Evolutionary conservation across 2,888 invertebrate species (phyloP).

Genomic region (Caenorhabditis angaria): DNA sequence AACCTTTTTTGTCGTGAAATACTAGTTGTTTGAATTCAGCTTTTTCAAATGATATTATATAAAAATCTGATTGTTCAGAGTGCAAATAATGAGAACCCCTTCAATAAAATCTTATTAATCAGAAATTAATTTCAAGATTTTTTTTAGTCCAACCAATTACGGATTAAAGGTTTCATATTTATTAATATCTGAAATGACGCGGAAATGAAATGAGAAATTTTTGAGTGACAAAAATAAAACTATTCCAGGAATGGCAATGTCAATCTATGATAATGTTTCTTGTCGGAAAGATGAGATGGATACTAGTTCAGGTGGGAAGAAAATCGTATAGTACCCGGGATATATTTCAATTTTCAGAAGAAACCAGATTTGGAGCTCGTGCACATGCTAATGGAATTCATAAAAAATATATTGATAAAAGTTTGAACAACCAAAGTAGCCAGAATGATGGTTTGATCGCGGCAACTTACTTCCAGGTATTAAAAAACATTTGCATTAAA

Average conservation of each 20-base stretch:
- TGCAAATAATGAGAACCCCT: too few relatives aligned
- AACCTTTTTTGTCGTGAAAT: too few relatives aligned
- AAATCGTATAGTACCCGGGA: neutral
- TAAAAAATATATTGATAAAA: conserved; percentile 27
- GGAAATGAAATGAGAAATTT: too few relatives aligned
- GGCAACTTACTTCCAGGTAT: conserved; percentile 41
- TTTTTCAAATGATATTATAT: too few relatives aligned
- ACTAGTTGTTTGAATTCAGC: too few relatives aligned
- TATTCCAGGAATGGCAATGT: conserved; percentile 40
- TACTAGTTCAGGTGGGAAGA: conserved; percentile 6
- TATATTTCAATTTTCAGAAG: conserved; percentile 12
- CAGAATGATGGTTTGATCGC: conserved; percentile 35
- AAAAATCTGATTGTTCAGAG: too few relatives aligned
- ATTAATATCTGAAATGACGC: too few relatives aligned
- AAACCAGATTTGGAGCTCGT: conserved; percentile 30
- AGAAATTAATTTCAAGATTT: too few relatives aligned
- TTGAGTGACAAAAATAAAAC: neutral
- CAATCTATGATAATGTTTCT: conserved; percentile 45
- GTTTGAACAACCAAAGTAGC: conserved; percentile 13
- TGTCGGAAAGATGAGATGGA: conserved; percentile 35
- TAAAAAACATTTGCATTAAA: neutral
- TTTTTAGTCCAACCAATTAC: too few relatives aligned
- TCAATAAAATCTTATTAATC: too few relatives aligned
- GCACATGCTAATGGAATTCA: conserved; percentile 18
- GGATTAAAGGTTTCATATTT: too few relatives aligned